Base-by-base conservation (phyloP, 2,888 invertebrate species). In the Sussaba pulchella region DNA sequence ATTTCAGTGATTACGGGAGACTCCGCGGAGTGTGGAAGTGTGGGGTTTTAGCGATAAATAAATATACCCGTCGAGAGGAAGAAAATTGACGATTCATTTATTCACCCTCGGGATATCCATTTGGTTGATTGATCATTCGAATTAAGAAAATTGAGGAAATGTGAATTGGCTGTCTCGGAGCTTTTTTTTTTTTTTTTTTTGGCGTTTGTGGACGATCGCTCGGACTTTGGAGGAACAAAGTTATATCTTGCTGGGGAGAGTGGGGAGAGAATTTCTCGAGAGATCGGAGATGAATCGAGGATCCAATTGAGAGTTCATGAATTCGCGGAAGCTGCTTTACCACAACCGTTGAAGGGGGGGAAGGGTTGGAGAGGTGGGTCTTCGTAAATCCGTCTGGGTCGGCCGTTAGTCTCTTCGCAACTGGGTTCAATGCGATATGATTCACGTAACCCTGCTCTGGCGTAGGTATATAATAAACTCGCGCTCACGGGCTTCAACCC, bases 221-320 rank as follows among this genome's bases (percentile, higher is more conserved):
- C 31, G 31, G 26, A 14, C 26, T 26, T 14, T n/a, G 8, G 6
- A 26, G 31, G 36, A 9, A 9, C 31, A 26, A 57, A 57, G 31
- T 57, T 17, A 57, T 36, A 17, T 31, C 6, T 14, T 26, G 6
- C 52, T n/a, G n/a, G 24, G n/a, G n/a, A n/a, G n/a, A 6, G 31
- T 31, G 6, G 2, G 6, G 31, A 31, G 2, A 31, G 2, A 6
- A 31, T 31, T 31, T 31, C 31, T 57, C 54, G 26, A 26, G 57
- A 57, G 57, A 57, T 57, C 57, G 17, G 57, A 57, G 14, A 57
- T 57, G 31, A 31, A 57, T 57, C 31, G 57, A 57, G 57, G 36
- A 57, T 57, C 31, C 57, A 57, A 57, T 57, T 36, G 57, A 57
- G 57, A 57, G 57, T 57, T 57, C 31, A 57, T 57, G 57, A 57